Conservation (phyloP, 2,888 invertebrate species). For the Apantesis nais region DNA sequence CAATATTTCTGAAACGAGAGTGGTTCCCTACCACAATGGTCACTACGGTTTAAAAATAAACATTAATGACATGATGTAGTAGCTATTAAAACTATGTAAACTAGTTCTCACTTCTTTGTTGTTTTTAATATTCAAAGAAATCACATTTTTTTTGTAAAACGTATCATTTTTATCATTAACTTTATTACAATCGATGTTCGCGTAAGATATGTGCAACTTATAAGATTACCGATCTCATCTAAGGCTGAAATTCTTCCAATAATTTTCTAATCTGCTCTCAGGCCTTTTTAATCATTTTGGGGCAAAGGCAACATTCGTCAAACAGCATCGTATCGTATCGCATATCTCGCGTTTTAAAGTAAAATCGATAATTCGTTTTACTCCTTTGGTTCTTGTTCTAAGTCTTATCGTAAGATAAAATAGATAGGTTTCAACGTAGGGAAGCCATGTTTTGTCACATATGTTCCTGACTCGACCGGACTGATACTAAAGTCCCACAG, state of each 20-base stretch:
- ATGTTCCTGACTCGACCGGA: no score
- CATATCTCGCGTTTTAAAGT: not conserved
- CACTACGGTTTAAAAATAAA: no score
- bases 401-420: not conserved
- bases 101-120: no score
- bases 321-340: constrained; percentile 17
- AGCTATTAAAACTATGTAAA: no score
- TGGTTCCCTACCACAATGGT: not conserved
- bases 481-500: no score
- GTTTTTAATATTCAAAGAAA: no score
- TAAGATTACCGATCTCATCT: constrained; percentile 52
- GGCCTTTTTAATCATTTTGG: constrained; percentile 54
- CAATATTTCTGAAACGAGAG: not conserved
- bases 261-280: constrained; percentile 57
- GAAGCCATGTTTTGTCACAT: no score
- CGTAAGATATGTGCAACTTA: constrained; percentile 47
- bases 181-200: constrained; percentile 7
- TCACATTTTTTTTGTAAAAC: not conserved
- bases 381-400: not conserved
- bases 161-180: not conserved
- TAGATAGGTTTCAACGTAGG: no score
- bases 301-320: constrained; percentile 49
- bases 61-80: not conserved
- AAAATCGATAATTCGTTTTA: not conserved
- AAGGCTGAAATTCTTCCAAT: constrained; percentile 54